Evolutionary conservation across 2,113 vertebrate genomes (phyloP).

Genomic region (Blennius ocellaris): DNA sequence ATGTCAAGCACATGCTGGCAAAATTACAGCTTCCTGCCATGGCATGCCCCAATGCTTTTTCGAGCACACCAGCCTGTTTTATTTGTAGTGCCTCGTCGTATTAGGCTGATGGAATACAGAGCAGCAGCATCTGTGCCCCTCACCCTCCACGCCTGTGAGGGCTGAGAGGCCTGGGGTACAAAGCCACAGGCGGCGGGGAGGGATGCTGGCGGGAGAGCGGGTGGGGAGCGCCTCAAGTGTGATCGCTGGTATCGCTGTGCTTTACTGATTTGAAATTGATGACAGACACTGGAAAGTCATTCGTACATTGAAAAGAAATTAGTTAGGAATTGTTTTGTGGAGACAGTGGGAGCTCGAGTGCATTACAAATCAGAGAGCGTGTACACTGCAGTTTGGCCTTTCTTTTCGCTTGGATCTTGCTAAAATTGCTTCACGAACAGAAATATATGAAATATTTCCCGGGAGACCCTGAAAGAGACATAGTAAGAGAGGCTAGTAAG

Average conservation of each 20-base stretch:
- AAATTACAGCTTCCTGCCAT: slow-evolving; percentile 48
- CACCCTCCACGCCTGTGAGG: slow-evolving; percentile 46
- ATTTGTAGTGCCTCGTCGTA: slow-evolving; percentile 71
- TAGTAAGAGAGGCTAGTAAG: neutral
- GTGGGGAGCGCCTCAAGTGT: slow-evolving; percentile 36
- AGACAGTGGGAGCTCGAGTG: slow-evolving; percentile 13
- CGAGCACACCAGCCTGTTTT: slow-evolving; percentile 49
- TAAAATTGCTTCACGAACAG: slow-evolving; percentile 16
- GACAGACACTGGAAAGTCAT: slow-evolving; percentile 57
- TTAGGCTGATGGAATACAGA: slow-evolving; percentile 71
- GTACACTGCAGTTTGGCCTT: neutral
- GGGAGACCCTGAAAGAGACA: neutral
- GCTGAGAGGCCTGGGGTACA: slow-evolving; percentile 53
- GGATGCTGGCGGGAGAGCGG: slow-evolving; percentile 15
- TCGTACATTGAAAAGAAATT: slow-evolving; percentile 5
- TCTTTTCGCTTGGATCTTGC: slow-evolving; percentile 9
- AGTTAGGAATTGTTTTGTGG: slow-evolving; percentile 17
- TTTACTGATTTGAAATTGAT: slow-evolving; percentile 46
- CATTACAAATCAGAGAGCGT: neutral
- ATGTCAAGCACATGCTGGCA: slow-evolving; percentile 50
- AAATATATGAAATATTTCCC: slow-evolving; percentile 20
- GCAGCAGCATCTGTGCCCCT: slow-evolving; percentile 58
- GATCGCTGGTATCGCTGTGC: slow-evolving; percentile 35
- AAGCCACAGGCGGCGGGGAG: slow-evolving; percentile 55
- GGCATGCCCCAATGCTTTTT: slow-evolving; percentile 15